phyloP scores from a whole-genome alignment of 2,113 vertebrate species.

The Bufo bufo region DNA sequence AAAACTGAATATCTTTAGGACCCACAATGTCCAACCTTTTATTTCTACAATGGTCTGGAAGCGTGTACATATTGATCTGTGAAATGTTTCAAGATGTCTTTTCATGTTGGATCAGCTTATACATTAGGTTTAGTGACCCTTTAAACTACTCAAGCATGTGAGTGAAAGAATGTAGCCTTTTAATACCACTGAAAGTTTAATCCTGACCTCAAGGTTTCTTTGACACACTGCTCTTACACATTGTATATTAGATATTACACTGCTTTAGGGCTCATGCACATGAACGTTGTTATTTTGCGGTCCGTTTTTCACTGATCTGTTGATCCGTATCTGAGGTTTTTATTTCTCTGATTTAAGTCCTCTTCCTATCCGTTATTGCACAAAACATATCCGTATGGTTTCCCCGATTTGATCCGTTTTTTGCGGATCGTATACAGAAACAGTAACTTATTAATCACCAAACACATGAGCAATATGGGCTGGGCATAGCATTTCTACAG shows the following conservation, averaged over 20 bases:
- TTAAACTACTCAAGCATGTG: conserved; percentile 18
- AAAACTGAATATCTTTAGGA: background rate
- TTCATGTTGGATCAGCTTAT: conserved; percentile 23
- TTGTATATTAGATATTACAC: background rate
- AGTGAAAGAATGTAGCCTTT: conserved; percentile 20
- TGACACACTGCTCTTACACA: background rate
- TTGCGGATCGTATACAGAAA: too few relatives aligned
- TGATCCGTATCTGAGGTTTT: too few relatives aligned
- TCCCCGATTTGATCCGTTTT: too few relatives aligned
- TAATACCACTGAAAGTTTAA: conserved; percentile 12
- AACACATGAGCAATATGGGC: too few relatives aligned
- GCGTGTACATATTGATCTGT: conserved; percentile 1
- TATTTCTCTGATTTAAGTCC: too few relatives aligned
- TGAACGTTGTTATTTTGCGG: too few relatives aligned
- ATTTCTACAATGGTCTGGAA: background rate
- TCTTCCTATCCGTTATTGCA: too few relatives aligned
- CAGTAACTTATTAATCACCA: too few relatives aligned
- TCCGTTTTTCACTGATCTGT: too few relatives aligned
- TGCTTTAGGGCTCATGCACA: background rate
- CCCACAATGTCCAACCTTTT: background rate
- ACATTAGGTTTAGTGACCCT: conserved; percentile 13
- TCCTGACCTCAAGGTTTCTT: conserved; percentile 31
- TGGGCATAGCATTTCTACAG: too few relatives aligned
- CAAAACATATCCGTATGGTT: too few relatives aligned
- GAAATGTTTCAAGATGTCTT: conserved; percentile 34